phyloP scores from a whole-genome alignment of 2,888 invertebrate species.

The Mongoloraphidia duomilia region DNA sequence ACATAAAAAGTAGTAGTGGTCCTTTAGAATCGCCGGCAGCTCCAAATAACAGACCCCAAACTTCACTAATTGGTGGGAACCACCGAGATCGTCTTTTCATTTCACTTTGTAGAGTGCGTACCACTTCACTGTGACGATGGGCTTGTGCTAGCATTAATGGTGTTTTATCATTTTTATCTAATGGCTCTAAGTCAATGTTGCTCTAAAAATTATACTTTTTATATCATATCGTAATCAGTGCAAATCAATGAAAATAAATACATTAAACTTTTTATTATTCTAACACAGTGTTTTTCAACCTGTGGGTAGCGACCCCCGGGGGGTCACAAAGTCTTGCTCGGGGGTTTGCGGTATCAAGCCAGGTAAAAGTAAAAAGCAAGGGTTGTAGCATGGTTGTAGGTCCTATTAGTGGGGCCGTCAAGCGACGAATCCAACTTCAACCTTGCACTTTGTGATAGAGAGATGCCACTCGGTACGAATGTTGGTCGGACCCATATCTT shows the following conservation, averaged over 20 bases:
- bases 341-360: too few species aligned
- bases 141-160: slow-evolving; percentile 80
- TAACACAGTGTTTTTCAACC: too few species aligned
- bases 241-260: neutral
- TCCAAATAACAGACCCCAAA: slow-evolving; percentile 81
- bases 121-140: slow-evolving; percentile 73
- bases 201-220: slow-evolving; percentile 36
- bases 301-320: too few species aligned
- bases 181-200: slow-evolving; percentile 70
- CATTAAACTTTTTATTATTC: too few species aligned
- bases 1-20: slow-evolving; percentile 69
- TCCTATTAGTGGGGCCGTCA: too few species aligned
- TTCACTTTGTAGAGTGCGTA: slow-evolving; percentile 65
- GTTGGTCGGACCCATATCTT: too few species aligned
- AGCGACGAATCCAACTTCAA: too few species aligned
- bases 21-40: slow-evolving; percentile 85
- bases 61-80: slow-evolving; percentile 76
- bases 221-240: neutral
- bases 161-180: slow-evolving; percentile 86
- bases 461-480: too few species aligned
- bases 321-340: too few species aligned
- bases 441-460: too few species aligned
- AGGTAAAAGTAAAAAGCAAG: too few species aligned
- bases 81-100: slow-evolving; percentile 67
- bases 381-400: too few species aligned